Base-by-base conservation (phyloP, 2,797 vertebrate species). In the Falco berigora region DNA sequence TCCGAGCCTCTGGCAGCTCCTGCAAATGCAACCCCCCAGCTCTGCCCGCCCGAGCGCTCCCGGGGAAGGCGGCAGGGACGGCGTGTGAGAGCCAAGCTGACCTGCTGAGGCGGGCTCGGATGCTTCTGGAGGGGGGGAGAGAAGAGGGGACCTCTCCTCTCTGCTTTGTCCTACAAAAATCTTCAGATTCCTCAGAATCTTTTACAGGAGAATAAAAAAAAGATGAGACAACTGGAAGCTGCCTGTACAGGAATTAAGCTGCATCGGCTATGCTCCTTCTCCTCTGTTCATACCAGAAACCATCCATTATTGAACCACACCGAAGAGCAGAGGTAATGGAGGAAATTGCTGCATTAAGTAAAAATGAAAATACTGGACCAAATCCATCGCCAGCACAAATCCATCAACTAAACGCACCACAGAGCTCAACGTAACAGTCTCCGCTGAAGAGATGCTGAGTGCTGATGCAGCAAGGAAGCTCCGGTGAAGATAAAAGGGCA, bases 71-170 rank as follows among this genome's bases (percentile, higher is more conserved):
- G 38, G 12, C 1, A 7, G 53, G 59, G 44, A 25, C 42, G 12
- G 21, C 1, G 1, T 0, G 38, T 1, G 22, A 1, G 15, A 85
- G 52, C 1, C 5, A 42, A 87, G 47, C 10, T 14, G 62, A 15
- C 52, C 9, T 13, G 61, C 38, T 56, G 62, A 34, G 46, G 42
- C 42, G 42, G 80, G 1, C 30, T 30, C 40, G 34, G n/a, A 24
- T 14, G 46, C 40, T 17, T 8, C 3, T 9, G 24, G 55, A 15
- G 10, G 9, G 9, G 6, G 1, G 5, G 15, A 0, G 8, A 2
- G 2, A 14, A 50, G 38, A 30, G 14, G 6, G 20, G 14, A 7
- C 59, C 44, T 71, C 21, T 28, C n/a, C 4, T 5, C 5, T 58
- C 30, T 47, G 3, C 38, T 30, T 24, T 22, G 34, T 11, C 59